Evolutionary conservation across 1,140 invertebrate genomes (phyloP).

Genomic region (Penaeus chinensis): DNA sequence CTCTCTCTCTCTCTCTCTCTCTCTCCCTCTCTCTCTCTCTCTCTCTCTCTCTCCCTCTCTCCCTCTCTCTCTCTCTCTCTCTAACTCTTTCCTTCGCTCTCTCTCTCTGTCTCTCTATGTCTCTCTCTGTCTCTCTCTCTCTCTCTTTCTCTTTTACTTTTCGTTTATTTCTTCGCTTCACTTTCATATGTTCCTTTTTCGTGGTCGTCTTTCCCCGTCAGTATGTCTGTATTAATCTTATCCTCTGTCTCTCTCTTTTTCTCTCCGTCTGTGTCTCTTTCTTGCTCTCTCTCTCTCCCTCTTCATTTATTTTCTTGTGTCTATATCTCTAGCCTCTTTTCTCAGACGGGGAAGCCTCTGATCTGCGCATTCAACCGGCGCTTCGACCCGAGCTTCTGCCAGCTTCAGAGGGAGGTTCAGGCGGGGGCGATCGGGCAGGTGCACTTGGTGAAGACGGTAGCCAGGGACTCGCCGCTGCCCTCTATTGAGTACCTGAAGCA

Average conservation of each 20-base stretch:
- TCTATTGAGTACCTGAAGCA: constrained; percentile 74
- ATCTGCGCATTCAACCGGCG: constrained; percentile 78
- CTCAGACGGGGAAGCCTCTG: constrained; percentile 69
- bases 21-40: neutral
- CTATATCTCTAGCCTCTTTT: neutral
- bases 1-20: neutral
- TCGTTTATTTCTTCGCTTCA: neutral
- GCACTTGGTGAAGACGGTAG: constrained; percentile 74
- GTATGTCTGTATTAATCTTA: no score
- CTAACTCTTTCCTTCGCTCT: no score
- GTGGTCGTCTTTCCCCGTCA: neutral
- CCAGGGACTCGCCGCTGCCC: constrained; percentile 76
- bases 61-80: no score
- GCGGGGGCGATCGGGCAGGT: constrained; percentile 75
- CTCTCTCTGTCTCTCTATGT: no score
- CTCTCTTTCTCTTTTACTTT: constrained; percentile 67
- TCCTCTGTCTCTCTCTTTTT: no score
- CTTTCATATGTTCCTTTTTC: neutral
- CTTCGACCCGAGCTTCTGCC: constrained; percentile 76
- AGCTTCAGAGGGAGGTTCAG: constrained; percentile 71
- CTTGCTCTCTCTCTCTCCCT: no score
- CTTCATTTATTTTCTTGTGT: no score
- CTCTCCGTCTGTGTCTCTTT: no score
- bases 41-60: no score
- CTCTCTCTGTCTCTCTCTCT: no score